A percentile compares a stretch with the other conserved stretches of the same genome.
These are phyloP conservation scores for Metallyticus violacea DNA, from an alignment of 2,888 invertebrate species.

Conservation along the genomic window DNA sequence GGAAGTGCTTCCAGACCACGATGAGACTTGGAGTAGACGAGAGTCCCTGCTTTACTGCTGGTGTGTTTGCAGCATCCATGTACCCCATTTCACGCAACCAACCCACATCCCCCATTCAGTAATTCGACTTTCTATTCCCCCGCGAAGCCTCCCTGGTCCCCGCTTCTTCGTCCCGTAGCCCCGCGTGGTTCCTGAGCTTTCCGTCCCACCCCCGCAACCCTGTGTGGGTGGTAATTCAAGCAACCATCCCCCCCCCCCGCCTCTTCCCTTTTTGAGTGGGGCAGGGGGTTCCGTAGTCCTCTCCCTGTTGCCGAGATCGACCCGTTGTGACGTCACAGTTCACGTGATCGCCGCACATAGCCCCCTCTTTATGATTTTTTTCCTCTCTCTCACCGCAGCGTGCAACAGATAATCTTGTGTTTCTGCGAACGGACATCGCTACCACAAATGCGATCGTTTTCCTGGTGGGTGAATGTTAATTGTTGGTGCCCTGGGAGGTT, in stretches of 20 bases:
- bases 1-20: too few species aligned
- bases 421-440: not conserved
- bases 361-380: too few species aligned
- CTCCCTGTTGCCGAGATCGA: constrained; percentile 37
- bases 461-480: not conserved
- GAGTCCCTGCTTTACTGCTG: not conserved
- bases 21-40: not conserved
- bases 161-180: too few species aligned
- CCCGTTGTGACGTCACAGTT: constrained; percentile 34
- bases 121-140: not conserved
- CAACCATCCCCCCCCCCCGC: not conserved
- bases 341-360: not conserved
- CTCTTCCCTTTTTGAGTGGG: too few species aligned
- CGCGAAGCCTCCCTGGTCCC: too few species aligned
- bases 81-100: not conserved
- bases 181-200: too few species aligned
- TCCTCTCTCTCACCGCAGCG: not conserved
- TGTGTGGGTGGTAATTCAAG: not conserved
- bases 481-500: not conserved
- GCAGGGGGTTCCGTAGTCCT: not conserved
- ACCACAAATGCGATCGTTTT: not conserved
- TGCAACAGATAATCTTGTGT: constrained; percentile 3
- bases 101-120: constrained; percentile 1
- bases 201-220: too few species aligned
- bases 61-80: too few species aligned